phyloP scores from a whole-genome alignment of 2,888 invertebrate genomes.

The Orthonevra nobilis region DNA sequence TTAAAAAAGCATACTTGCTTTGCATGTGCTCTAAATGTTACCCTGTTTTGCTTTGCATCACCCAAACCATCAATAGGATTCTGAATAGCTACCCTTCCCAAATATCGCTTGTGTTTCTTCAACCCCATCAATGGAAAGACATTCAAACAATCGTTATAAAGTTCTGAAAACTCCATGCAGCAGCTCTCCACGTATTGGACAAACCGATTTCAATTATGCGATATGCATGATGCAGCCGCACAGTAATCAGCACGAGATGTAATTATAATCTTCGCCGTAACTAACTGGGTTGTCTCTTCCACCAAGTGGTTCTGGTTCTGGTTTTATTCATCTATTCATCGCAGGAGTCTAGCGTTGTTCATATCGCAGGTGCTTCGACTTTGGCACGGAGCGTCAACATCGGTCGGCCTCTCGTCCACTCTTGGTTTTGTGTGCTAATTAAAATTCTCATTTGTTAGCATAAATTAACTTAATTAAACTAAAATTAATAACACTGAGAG shows the following conservation, averaged over 20 bases:
- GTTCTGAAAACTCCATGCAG: no score
- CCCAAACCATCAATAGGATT: no score
- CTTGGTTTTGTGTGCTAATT: conserved; percentile 52
- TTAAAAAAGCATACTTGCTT: no score
- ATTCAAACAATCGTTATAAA: no score
- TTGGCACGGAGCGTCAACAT: not conserved
- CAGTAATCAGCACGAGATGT: conserved; percentile 45
- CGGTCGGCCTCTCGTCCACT: conserved; percentile 4
- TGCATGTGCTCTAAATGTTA: no score
- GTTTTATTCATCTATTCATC: not conserved
- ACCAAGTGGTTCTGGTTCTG: conserved; percentile 2
- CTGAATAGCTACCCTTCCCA: no score
- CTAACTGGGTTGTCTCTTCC: conserved; percentile 26
- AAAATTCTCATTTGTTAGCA: conserved; percentile 67
- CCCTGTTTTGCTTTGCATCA: no score
- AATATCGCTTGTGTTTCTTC: no score
- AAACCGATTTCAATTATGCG: conserved; percentile 53
- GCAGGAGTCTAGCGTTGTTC: not conserved
- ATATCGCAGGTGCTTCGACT: conserved; percentile 16
- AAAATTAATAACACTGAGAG: conserved; percentile 62
- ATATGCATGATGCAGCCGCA: conserved; percentile 26
- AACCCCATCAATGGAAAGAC: no score
- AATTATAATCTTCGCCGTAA: conserved; percentile 49
- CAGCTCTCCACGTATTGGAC: no score
- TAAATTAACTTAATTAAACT: conserved; percentile 68